Conservation (phyloP, 2,797 vertebrate species). For the Syndactyla subalaris region DNA sequence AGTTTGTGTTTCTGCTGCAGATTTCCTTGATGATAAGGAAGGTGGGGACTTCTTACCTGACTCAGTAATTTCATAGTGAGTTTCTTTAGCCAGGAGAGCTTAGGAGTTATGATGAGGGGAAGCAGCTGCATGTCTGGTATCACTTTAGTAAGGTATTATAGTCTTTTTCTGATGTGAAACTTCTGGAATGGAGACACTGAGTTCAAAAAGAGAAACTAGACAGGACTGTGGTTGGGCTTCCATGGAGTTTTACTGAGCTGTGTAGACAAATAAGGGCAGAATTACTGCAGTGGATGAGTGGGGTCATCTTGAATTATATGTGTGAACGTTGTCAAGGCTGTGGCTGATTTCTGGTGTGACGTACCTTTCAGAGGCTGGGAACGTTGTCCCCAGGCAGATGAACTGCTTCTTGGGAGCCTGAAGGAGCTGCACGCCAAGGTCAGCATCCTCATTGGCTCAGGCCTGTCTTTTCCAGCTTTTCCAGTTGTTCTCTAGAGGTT, state of each 20-base stretch:
- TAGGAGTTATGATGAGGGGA: neutral
- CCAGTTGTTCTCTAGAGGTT: neutral
- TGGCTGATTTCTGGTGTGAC: fast-evolving
- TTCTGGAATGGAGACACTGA: neutral
- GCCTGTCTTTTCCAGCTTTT: neutral
- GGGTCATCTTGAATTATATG: fast-evolving
- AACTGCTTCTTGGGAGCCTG: neutral
- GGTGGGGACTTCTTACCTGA: neutral
- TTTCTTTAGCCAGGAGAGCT: neutral
- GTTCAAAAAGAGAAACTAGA: neutral
- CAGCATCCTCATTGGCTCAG: neutral
- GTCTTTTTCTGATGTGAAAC: neutral
- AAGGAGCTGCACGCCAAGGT: neutral
- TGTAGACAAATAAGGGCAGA: neutral
- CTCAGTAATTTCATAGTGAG: neutral
- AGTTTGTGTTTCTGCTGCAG: neutral
- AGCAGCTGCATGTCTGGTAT: neutral
- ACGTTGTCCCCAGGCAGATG: fast-evolving
- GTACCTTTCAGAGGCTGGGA: neutral
- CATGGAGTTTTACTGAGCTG: neutral
- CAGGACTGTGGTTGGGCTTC: neutral
- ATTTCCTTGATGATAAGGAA: neutral
- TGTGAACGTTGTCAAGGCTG: fast-evolving
- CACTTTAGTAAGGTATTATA: fast-evolving
- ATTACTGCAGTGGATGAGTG: neutral